These are phyloP conservation scores for Balaeniceps rex DNA, from an alignment of 2,113 vertebrate genomes.

Conservation along the genomic window DNA sequence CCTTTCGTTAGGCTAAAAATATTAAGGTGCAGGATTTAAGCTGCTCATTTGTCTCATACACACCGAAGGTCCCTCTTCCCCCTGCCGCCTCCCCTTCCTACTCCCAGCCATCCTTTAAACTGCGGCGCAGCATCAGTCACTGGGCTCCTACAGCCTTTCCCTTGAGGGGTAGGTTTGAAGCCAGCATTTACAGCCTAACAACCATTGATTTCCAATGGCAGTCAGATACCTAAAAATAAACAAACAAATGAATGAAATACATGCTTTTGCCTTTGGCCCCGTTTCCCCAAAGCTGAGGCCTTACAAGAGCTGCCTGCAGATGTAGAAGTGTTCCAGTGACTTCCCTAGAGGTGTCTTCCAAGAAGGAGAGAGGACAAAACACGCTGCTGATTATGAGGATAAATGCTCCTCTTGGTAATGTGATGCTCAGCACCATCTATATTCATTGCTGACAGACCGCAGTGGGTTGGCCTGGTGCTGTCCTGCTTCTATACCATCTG, in stretches of 20 bases:
- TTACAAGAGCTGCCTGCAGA: neutral
- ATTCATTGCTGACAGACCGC: neutral
- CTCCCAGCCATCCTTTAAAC: neutral
- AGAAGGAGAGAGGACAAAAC: neutral
- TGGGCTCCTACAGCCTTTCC: neutral
- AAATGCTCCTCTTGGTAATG: neutral
- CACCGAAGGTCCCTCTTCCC: neutral
- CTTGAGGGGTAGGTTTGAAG: neutral
- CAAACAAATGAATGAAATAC: neutral
- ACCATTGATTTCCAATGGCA: neutral
- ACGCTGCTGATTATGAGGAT: neutral
- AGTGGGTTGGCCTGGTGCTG: neutral
- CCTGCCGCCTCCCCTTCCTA: too few species aligned
- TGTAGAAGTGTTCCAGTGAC: neutral
- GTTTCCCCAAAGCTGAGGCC: neutral
- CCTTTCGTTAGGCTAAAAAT: neutral
- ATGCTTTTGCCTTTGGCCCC: neutral
- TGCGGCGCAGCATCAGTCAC: rapidly evolving
- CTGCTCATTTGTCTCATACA: neutral
- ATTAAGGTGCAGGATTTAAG: neutral
- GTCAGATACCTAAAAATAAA: neutral
- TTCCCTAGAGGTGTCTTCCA: neutral
- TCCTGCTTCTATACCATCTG: neutral
- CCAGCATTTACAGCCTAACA: neutral
- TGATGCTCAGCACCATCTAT: neutral